phyloP scores from a whole-genome alignment of 2,113 vertebrate species.

The Melanotaenia duboulayi region DNA sequence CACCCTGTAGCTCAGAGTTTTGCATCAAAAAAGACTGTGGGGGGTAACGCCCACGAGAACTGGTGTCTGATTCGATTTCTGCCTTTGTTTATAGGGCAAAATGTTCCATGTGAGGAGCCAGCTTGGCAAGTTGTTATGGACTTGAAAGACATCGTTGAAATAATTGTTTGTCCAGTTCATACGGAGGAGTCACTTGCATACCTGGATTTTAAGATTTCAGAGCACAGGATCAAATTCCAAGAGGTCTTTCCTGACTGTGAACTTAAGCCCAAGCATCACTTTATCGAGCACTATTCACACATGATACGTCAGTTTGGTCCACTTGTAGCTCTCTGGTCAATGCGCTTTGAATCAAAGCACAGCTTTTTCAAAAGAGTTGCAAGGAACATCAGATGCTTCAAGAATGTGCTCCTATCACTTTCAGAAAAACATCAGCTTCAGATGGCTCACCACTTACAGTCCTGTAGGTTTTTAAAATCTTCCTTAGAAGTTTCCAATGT shows the following conservation, averaged over 20 bases:
- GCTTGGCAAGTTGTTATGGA: no score
- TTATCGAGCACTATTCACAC: slow-evolving; percentile 1
- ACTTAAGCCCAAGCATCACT: not conserved
- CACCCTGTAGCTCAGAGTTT: no score
- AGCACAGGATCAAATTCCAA: not conserved
- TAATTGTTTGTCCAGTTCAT: no score
- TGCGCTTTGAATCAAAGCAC: slow-evolving; percentile 33
- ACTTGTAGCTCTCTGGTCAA: not conserved
- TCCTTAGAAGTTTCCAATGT: not conserved
- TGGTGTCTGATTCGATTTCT: no score
- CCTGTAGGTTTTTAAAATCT: slow-evolving; percentile 11
- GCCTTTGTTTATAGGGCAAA: no score
- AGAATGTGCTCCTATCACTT: slow-evolving; percentile 39
- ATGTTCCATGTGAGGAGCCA: no score
- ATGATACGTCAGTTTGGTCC: not conserved
- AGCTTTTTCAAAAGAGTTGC: slow-evolving; percentile 48
- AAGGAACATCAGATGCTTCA: slow-evolving; percentile 30
- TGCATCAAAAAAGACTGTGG: no score
- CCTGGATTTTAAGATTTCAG: slow-evolving; percentile 8
- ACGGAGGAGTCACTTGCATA: not conserved
- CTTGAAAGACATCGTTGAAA: no score
- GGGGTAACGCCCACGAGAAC: no score
- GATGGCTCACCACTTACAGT: slow-evolving; percentile 31
- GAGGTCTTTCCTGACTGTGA: not conserved
- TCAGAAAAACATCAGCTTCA: slow-evolving; percentile 34